Conservation (phyloP, 2,113 vertebrate genomes). For the Isurus oxyrinchus region DNA sequence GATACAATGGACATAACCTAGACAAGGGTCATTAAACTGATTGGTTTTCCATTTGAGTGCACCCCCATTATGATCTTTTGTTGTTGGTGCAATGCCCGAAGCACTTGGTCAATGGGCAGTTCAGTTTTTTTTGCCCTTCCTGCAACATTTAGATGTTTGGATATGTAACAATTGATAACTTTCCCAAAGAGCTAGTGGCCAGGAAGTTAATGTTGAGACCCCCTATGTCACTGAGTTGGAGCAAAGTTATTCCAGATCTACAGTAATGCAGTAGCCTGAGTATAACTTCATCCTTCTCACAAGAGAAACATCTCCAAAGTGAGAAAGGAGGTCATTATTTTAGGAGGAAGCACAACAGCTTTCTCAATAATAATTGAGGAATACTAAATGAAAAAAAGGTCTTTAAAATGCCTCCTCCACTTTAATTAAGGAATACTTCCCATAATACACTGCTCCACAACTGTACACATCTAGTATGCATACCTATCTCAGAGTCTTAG, state of each 20-base stretch:
- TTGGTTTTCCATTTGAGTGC: background rate
- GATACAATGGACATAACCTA: background rate
- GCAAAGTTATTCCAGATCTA: background rate
- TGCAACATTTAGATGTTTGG: background rate
- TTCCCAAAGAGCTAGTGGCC: background rate
- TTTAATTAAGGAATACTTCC: background rate
- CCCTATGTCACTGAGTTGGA: background rate
- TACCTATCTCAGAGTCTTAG: no score
- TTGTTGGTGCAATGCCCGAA: background rate
- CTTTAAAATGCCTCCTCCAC: background rate
- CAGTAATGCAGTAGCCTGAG: background rate
- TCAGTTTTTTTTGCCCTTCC: background rate
- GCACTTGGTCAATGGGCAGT: background rate
- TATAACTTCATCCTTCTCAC: background rate
- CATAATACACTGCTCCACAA: background rate
- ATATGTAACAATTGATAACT: background rate
- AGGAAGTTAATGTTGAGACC: background rate
- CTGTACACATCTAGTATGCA: background rate
- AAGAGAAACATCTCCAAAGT: background rate
- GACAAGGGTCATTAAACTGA: background rate
- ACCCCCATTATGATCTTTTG: no score
- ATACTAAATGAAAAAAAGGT: background rate
- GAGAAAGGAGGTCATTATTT: background rate
- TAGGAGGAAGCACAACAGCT: background rate
- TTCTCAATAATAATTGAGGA: background rate